Percentiles rank a stretch among this genome's conserved stretches.
Evolutionary conservation across 1,140 invertebrate genomes (phyloP).

Genomic region (Archegozetes longisetosus): DNA sequence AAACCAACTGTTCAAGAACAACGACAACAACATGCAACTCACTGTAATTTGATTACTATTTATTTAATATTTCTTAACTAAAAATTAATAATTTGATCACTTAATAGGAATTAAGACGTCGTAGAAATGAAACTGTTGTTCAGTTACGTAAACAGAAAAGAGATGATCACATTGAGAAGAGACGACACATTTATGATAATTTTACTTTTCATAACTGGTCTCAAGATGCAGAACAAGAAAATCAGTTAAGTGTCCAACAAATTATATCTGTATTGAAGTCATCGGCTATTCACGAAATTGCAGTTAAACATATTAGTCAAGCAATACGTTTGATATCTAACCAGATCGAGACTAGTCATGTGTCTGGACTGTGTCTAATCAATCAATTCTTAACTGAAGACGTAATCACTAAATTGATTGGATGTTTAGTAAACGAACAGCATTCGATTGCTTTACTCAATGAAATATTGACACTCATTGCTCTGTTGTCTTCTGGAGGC

Average conservation of each 20-base stretch:
- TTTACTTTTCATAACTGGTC: not conserved
- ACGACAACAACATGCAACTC: too few species aligned
- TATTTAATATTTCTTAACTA: too few species aligned
- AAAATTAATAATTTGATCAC: not conserved
- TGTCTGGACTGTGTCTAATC: not conserved
- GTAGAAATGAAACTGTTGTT: conserved; percentile 69
- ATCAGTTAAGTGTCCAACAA: not conserved
- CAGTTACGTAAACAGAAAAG: conserved; percentile 79
- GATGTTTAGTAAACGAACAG: not conserved
- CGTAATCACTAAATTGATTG: not conserved
- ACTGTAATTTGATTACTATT: too few species aligned
- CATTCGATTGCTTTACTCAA: not conserved
- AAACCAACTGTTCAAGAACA: too few species aligned
- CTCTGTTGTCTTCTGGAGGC: not conserved
- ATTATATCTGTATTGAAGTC: not conserved
- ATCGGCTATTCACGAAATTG: not conserved
- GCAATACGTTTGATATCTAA: too few species aligned
- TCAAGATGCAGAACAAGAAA: not conserved
- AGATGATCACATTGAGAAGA: conserved; percentile 52
- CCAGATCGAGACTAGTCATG: not conserved
- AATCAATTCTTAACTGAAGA: not conserved
- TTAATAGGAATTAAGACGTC: conserved; percentile 61
- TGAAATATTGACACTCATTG: not conserved
- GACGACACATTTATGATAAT: not conserved
- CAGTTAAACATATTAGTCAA: too few species aligned